phyloP scores from a whole-genome alignment of 2,888 invertebrate genomes.

The Pelosia muscerda region DNA sequence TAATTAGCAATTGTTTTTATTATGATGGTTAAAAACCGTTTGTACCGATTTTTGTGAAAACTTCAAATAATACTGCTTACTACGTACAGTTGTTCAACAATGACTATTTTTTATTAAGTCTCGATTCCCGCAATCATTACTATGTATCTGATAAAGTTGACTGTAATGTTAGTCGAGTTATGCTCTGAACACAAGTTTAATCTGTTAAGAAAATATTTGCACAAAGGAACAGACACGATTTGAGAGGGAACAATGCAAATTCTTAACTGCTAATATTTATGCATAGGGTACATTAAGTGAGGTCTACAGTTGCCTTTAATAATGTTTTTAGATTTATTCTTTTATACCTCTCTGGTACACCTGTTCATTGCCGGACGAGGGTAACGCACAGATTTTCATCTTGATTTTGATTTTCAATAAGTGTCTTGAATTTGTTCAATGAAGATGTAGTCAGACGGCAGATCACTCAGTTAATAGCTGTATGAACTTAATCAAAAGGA shows the following conservation, averaged over 20 bases:
- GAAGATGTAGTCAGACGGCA: too few species aligned
- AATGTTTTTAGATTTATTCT: background rate
- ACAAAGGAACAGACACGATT: slow-evolving; percentile 21
- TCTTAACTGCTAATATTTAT: background rate
- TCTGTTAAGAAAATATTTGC: slow-evolving; percentile 50
- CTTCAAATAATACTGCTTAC: background rate
- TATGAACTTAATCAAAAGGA: too few species aligned
- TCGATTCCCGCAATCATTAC: background rate
- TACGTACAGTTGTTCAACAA: too few species aligned
- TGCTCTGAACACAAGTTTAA: slow-evolving; percentile 32
- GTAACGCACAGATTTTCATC: too few species aligned
- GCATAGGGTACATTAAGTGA: background rate
- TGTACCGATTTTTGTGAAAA: too few species aligned
- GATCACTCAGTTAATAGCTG: too few species aligned
- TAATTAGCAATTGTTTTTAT: background rate
- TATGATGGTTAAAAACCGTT: background rate
- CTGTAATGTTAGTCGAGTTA: slow-evolving; percentile 28
- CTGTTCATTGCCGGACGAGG: too few species aligned
- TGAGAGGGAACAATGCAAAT: background rate
- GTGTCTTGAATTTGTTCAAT: too few species aligned
- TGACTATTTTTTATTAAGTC: too few species aligned
- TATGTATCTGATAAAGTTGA: background rate
- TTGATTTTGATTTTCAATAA: too few species aligned
- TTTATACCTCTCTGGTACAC: background rate
- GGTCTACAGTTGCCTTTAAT: background rate